phyloP scores from a whole-genome alignment of 2,797 vertebrate species.

The Melanogrammus aeglefinus region DNA sequence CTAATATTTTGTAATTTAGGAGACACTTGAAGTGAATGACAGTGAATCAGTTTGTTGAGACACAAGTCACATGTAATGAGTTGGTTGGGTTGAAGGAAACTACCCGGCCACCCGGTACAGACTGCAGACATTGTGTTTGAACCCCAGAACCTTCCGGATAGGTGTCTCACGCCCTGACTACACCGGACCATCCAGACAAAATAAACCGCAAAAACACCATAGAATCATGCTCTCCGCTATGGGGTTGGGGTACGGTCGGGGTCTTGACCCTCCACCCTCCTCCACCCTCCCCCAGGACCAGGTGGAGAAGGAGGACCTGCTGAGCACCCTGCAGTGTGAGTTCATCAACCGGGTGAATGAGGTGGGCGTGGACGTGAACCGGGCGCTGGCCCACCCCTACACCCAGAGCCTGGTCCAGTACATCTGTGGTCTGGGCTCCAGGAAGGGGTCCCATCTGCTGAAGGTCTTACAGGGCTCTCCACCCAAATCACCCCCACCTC shows the following conservation, averaged over 20 bases:
- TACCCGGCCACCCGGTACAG: not conserved
- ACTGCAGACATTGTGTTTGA: not conserved
- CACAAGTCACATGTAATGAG: not conserved
- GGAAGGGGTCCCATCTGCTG: conserved; percentile 85
- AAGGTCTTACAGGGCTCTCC: conserved; percentile 75
- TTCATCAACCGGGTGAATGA: conserved; percentile 91
- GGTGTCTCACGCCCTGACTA: too few species aligned
- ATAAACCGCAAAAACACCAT: not conserved
- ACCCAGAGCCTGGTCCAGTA: conserved; percentile 88
- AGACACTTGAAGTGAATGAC: not conserved
- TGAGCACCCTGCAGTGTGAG: conserved; percentile 83
- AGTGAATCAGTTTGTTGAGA: not conserved
- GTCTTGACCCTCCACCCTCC: not conserved
- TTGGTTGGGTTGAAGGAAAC: not conserved
- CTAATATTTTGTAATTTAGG: not conserved
- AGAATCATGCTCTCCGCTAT: not conserved
- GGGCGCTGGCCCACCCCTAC: conserved; percentile 85
- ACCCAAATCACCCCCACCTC: not conserved
- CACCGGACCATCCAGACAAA: too few species aligned
- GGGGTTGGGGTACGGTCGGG: not conserved
- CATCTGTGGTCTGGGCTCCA: conserved; percentile 84
- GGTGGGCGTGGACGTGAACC: conserved; percentile 89
- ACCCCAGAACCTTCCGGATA: not conserved
- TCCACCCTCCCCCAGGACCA: conserved; percentile 71
- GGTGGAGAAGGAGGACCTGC: conserved; percentile 85